Base-by-base conservation (phyloP, 1,140 invertebrate species). In the Nebria ingens region DNA sequence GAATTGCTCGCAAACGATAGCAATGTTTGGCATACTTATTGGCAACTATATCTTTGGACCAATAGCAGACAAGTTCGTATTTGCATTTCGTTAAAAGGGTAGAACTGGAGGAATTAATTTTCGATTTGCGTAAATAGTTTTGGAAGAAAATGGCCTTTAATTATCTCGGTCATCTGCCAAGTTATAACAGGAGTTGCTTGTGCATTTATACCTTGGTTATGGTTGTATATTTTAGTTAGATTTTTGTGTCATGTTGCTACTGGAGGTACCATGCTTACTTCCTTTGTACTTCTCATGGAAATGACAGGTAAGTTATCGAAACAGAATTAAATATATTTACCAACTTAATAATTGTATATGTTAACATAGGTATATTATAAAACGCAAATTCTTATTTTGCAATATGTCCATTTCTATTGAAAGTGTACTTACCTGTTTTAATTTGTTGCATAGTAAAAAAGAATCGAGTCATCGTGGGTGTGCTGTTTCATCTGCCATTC, bases 401-500 rank as follows among this genome's bases (percentile, higher is more conserved):
- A n/a, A n/a, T n/a, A n/a, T n/a, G n/a, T n/a, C 25, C 25, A 34
- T 34, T 34, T 6, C 25, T 34, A n/a, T 34, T 34, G 25, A n/a
- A n/a, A n/a, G n/a, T n/a, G n/a, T n/a, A n/a, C n/a, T n/a, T n/a
- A n/a, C n/a, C n/a, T n/a, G n/a, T 29, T 29, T 29, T 29, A 29
- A 29, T 29, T 29, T 4, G 25, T n/a, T n/a, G n/a, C n/a, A n/a
- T 45, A 45, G 40, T 17, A 4, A 45, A 17, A 17, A 63, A 66
- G 15, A 71, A 71, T 58, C 61, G 70, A 20, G 70, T 68, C 38
- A 56, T 69, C 0, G 52, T 70, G 3, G 76, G 77, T 0, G 74
- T 75, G 19, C 64, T 73, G 2, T 79, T 73, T 62, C 71, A 76
- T 53, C 69, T 79, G 11, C 75, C 76, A 0, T 73, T 77, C 13